phyloP scores from a whole-genome alignment of 2,888 invertebrate genomes.

The Pyralis farinalis region DNA sequence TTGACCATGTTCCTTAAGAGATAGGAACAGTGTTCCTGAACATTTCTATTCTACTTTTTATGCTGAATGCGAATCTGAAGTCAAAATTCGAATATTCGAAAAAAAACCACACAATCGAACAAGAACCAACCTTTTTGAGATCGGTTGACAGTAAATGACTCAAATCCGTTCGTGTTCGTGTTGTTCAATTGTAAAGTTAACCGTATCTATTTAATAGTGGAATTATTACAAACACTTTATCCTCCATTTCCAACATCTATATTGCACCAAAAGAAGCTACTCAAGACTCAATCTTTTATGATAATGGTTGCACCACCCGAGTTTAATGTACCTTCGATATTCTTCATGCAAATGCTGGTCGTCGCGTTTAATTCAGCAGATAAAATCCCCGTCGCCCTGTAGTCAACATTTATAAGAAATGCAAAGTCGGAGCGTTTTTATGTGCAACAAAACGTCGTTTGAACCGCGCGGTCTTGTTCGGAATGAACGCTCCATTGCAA shows the following conservation, averaged over 20 bases:
- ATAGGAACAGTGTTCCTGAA: too few species aligned
- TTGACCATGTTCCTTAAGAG: too few species aligned
- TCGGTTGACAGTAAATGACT: too few species aligned
- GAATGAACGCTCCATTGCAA: constrained; percentile 1
- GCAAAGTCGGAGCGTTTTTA: constrained; percentile 10
- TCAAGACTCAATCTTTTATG: constrained; percentile 16
- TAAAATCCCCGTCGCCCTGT: constrained; percentile 15
- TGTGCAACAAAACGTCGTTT: constrained; percentile 1
- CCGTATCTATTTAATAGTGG: too few species aligned
- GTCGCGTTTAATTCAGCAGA: constrained; percentile 15
- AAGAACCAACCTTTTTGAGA: too few species aligned
- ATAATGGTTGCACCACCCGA: constrained; percentile 12
- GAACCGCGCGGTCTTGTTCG: not conserved
- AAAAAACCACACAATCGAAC: too few species aligned
- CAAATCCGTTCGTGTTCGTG: too few species aligned
- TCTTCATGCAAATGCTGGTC: constrained; percentile 29
- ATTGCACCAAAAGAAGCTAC: constrained; percentile 22
- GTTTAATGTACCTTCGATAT: constrained; percentile 27
- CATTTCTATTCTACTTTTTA: too few species aligned
- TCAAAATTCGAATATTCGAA: too few species aligned
- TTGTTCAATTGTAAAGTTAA: too few species aligned
- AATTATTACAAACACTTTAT: constrained; percentile 27
- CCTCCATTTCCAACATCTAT: constrained; percentile 18
- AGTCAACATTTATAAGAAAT: constrained; percentile 11
- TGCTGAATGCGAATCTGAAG: too few species aligned